Base-by-base conservation (phyloP, 2,888 invertebrate genomes). In the Diogma glabrata region DNA sequence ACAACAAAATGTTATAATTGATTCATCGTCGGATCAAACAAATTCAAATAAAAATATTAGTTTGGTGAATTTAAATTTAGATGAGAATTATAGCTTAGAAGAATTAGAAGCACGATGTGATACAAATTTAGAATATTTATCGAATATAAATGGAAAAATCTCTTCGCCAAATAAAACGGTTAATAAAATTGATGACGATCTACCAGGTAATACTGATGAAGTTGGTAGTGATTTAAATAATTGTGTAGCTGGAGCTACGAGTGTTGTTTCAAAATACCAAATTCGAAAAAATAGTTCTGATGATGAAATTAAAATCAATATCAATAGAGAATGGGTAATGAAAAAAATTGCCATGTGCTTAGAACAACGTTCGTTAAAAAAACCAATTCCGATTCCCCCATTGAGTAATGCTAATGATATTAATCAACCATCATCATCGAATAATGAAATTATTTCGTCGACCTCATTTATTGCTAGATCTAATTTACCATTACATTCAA, bases 321-420 rank as follows among this genome's bases (percentile, higher is more conserved):
- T 70, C 47, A 69, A 70, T 51, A 79, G 95, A 8, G 95, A 96
- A 70, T 96, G 95, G 95, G 91, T 90, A 6, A 89, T 95, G 61
- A 87, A 90, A 71, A 95, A 96, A 71, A 77, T 96, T 28, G 84
- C 86, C 2, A 86, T 94, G 61, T 93, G 92, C 59, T 67, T 96
- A 59, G 94, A 96, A 63, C 90, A 91, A 69, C 72, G 93, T 53
- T 83, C 88, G 0, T 79, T 80, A 14, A 84, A 85, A 57, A 88
- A 91, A 52, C 52, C 54, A 8, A 47, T 53, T 14, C 54, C 54
- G 12, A 40, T 48, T 9, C 46, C 53, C 7, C 53, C 54, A 3
- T 19, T 46, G 23, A 14, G 46, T 9, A 40, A n/a, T 28, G 43
- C 30, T 30, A 48, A 28, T 30, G 28, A 26, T 3, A 43, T 53